Evolutionary conservation across 2,113 vertebrate genomes (phyloP).

Genomic region (Vimba vimba): DNA sequence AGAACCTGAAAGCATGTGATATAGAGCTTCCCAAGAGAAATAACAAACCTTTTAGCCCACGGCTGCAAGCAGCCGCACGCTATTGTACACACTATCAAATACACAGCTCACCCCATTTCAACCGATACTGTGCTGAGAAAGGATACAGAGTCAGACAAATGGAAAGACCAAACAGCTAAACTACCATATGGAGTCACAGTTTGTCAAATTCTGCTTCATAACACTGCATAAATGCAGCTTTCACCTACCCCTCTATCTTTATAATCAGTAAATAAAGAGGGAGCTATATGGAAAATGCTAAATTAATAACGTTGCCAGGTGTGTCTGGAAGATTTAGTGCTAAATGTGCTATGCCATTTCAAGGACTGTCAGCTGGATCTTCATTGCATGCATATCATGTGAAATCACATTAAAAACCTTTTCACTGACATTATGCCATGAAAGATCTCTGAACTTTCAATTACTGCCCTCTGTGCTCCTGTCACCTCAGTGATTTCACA

Average conservation of each 20-base stretch:
- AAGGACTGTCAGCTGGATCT: constrained; percentile 22
- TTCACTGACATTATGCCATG: background rate
- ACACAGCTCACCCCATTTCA: constrained; percentile 32
- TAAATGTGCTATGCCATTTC: constrained; percentile 25
- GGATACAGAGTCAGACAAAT: background rate
- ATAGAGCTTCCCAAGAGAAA: constrained; percentile 9
- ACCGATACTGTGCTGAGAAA: background rate
- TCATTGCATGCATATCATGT: background rate
- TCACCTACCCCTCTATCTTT: constrained; percentile 3
- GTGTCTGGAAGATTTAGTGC: constrained; percentile 17
- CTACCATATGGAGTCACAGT: constrained; percentile 13
- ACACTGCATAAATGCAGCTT: background rate
- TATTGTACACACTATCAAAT: background rate
- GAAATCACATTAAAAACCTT: constrained; percentile 39
- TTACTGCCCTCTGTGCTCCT: background rate
- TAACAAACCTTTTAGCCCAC: background rate
- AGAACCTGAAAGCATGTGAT: background rate
- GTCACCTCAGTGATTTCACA: constrained; percentile 14
- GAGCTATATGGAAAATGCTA: background rate
- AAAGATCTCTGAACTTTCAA: background rate
- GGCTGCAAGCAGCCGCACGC: constrained; percentile 6
- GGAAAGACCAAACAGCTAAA: background rate
- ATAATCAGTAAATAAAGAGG: constrained; percentile 21
- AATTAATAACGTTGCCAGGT: constrained; percentile 31
- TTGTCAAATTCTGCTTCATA: constrained; percentile 8